These are phyloP conservation scores for Salpingus planirostris DNA, from an alignment of 2,888 invertebrate genomes.

Conservation along the genomic window DNA sequence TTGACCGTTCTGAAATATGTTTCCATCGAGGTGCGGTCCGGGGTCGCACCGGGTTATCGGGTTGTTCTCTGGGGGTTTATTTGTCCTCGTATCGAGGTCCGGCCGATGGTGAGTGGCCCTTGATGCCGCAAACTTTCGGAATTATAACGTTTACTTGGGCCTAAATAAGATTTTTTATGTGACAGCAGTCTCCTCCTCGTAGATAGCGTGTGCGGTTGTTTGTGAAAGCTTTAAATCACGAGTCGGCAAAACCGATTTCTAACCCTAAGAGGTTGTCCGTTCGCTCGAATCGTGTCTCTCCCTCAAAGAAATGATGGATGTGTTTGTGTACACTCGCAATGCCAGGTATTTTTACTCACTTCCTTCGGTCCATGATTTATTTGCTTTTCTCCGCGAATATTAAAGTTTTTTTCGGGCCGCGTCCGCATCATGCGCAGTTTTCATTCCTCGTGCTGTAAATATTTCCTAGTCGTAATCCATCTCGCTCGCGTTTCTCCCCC, in stretches of 20 bases:
- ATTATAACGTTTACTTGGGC: conserved; percentile 6
- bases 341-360: conserved; percentile 26
- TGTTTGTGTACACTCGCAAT: conserved; percentile 30
- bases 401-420: conserved; percentile 21
- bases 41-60: too few species aligned
- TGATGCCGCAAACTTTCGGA: too few species aligned
- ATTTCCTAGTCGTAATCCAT: too few species aligned
- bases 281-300: too few species aligned
- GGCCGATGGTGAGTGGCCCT: too few species aligned
- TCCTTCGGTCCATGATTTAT: conserved; percentile 25
- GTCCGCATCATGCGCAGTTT: too few species aligned
- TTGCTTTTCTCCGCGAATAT: conserved; percentile 23
- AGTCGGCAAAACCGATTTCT: conserved; percentile 12
- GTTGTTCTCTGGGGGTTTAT: too few species aligned
- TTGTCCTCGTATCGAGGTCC: too few species aligned
- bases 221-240: conserved; percentile 19
- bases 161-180: conserved; percentile 15
- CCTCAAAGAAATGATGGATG: conserved; percentile 26
- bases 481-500: too few species aligned
- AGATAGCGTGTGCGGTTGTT: conserved; percentile 17
- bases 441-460: conserved; percentile 3
- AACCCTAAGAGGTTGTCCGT: conserved; percentile 27
- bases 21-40: too few species aligned
- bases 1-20: too few species aligned
- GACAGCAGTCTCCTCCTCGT: conserved; percentile 12